Evolutionary conservation across 2,888 invertebrate species (phyloP).

Genomic region (Melanotus villosus): DNA sequence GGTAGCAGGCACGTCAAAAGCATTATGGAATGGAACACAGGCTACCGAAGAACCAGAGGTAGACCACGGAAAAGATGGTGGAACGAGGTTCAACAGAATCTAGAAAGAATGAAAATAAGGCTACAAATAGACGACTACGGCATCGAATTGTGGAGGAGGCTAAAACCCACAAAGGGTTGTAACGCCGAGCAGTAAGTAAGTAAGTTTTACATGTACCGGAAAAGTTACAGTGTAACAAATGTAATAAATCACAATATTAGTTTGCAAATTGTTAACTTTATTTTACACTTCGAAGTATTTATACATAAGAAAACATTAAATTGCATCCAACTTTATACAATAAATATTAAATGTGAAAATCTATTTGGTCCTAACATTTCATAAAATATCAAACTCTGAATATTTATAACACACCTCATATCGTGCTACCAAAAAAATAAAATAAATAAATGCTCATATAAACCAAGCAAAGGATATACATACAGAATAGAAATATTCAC

Average conservation of each 20-base stretch:
- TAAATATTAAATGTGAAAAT: constrained; percentile 63
- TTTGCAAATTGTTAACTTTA: constrained; percentile 25
- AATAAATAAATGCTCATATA: constrained; percentile 38
- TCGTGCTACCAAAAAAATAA: constrained; percentile 29
- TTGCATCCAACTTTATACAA: constrained; percentile 50
- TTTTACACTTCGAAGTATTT: constrained; percentile 42
- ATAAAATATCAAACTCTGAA: constrained; percentile 54
- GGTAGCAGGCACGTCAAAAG: no score
- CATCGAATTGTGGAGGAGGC: no score
- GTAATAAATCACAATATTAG: background rate
- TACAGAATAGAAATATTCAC: constrained; percentile 10
- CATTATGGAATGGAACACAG: no score
- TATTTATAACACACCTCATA: constrained; percentile 35
- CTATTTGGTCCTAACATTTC: constrained; percentile 64
- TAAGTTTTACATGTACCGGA: no score
- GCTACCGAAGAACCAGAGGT: no score
- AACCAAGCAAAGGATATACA: constrained; percentile 20
- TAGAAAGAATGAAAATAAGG: no score
- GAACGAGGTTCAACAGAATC: no score
- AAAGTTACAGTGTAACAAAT: no score
- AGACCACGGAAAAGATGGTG: no score
- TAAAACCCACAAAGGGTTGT: no score
- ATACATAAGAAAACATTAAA: constrained; percentile 51
- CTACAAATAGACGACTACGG: no score
- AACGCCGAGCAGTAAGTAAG: no score